These are phyloP conservation scores for Zaprionus camerounensis DNA, from an alignment of 1,140 invertebrate species.

Conservation along the genomic window DNA sequence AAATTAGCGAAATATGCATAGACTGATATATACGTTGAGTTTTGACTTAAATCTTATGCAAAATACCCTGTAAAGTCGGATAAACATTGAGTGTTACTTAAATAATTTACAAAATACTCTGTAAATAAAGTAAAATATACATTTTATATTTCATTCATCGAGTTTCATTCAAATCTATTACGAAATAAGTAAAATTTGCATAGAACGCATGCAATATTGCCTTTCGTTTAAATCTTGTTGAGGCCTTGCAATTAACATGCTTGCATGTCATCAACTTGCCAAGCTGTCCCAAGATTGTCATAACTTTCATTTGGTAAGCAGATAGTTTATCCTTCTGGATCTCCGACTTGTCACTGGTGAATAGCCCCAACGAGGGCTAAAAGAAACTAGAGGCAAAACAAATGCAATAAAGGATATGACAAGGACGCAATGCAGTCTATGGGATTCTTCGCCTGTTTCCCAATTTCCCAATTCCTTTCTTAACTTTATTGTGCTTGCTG, in stretches of 20 bases:
- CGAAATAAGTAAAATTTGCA: not conserved
- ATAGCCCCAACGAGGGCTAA: not conserved
- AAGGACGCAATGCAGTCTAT: conserved; percentile 31
- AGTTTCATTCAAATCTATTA: no score
- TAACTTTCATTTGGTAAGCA: not conserved
- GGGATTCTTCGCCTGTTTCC: not conserved
- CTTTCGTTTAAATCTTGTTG: no score
- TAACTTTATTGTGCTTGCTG: conserved; percentile 8
- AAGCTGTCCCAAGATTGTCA: not conserved
- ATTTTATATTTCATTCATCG: no score
- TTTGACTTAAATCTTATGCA: no score
- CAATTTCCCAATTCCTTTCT: not conserved
- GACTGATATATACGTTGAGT: no score
- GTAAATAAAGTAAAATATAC: no score
- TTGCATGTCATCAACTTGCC: not conserved
- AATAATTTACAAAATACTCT: not conserved
- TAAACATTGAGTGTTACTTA: no score
- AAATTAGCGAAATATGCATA: no score
- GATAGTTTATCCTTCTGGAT: not conserved
- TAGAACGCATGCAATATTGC: not conserved
- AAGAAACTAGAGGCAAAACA: conserved; percentile 36
- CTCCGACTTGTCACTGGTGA: no score
- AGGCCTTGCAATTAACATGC: not conserved
- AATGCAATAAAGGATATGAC: conserved; percentile 75
- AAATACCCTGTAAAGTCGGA: not conserved